A percentile compares a stretch with the other conserved stretches of the same genome.
These are phyloP conservation scores for Colossoma macropomum DNA, from an alignment of 2,113 vertebrate species.

Conservation along the genomic window DNA sequence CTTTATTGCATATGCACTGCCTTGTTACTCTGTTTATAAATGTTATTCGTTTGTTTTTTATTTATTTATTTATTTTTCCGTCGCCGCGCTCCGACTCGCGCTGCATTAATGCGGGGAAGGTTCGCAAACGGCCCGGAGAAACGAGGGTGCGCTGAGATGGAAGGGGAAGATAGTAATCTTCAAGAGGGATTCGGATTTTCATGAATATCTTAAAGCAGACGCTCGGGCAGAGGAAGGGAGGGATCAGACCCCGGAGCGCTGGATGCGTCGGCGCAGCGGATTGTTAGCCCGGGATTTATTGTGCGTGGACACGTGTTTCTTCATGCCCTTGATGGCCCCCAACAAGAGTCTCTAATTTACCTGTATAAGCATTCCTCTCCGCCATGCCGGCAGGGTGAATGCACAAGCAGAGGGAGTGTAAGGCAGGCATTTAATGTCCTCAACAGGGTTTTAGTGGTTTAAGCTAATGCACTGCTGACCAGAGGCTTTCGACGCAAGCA, in stretches of 20 bases:
- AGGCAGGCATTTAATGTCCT: background rate
- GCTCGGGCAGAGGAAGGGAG: conserved; percentile 40
- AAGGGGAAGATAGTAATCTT: conserved; percentile 76
- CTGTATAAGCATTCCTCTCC: background rate
- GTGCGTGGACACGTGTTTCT: conserved; percentile 60
- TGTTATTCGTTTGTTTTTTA: conserved; percentile 45
- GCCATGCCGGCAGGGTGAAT: background rate
- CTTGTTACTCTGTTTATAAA: conserved; percentile 72
- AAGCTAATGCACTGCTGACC: background rate
- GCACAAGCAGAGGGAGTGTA: background rate
- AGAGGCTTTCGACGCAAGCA: background rate
- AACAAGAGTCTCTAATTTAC: background rate
- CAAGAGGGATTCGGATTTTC: conserved; percentile 73
- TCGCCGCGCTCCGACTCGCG: conserved; percentile 38
- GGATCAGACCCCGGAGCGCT: conserved; percentile 53
- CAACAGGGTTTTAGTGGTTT: background rate
- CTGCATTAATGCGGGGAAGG: conserved; percentile 63
- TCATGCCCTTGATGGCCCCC: conserved; percentile 4
- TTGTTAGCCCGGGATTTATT: conserved; percentile 68
- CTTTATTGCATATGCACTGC: conserved; percentile 71
- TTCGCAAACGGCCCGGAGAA: conserved; percentile 63
- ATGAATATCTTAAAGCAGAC: conserved; percentile 74
- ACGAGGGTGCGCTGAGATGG: conserved; percentile 64
- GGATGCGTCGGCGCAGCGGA: conserved; percentile 50
- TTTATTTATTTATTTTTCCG: conserved; percentile 42